These are phyloP conservation scores for Cremastobaeus sp. DNA, from an alignment of 2,888 invertebrate species.

Conservation along the genomic window DNA sequence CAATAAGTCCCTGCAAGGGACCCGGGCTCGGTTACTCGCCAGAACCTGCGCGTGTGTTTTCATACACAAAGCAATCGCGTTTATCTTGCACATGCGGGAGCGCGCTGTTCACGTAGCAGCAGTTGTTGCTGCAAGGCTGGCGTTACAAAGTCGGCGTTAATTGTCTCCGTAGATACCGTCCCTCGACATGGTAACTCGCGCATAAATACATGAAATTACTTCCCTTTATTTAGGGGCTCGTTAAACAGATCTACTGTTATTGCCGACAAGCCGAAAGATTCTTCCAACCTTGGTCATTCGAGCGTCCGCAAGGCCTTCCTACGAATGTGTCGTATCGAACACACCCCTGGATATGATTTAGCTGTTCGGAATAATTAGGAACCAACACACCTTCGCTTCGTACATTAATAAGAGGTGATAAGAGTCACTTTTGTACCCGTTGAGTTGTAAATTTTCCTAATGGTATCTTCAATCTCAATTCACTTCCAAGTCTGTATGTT, in stretches of 20 bases:
- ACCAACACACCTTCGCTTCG: constrained; percentile 19
- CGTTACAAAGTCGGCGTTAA: constrained; percentile 75
- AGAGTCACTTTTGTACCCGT: constrained; percentile 18
- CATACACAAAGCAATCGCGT: constrained; percentile 40
- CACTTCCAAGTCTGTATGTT: not conserved
- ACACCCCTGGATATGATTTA: constrained; percentile 33
- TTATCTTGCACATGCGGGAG: constrained; percentile 51
- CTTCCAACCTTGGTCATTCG: constrained; percentile 54
- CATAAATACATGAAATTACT: constrained; percentile 78
- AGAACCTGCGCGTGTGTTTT: constrained; percentile 45
- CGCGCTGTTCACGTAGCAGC: constrained; percentile 63
- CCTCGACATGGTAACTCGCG: constrained; percentile 72
- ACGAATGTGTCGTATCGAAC: constrained; percentile 24
- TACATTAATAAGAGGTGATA: constrained; percentile 29
- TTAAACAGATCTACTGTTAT: constrained; percentile 78
- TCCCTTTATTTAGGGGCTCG: constrained; percentile 77
- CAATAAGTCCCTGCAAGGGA: constrained; percentile 65
- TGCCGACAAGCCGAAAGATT: constrained; percentile 71
- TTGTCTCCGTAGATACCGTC: constrained; percentile 73
- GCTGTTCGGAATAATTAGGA: constrained; percentile 16
- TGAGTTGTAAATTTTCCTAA: constrained; percentile 7
- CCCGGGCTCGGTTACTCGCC: constrained; percentile 60
- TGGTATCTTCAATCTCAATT: not conserved
- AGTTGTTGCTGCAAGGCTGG: constrained; percentile 63
- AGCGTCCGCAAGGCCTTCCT: constrained; percentile 14